Percentiles rank a stretch among this genome's conserved stretches.
phyloP scores from a whole-genome alignment of 2,797 vertebrate species.

The Lepidocolaptes lacrymiger region DNA sequence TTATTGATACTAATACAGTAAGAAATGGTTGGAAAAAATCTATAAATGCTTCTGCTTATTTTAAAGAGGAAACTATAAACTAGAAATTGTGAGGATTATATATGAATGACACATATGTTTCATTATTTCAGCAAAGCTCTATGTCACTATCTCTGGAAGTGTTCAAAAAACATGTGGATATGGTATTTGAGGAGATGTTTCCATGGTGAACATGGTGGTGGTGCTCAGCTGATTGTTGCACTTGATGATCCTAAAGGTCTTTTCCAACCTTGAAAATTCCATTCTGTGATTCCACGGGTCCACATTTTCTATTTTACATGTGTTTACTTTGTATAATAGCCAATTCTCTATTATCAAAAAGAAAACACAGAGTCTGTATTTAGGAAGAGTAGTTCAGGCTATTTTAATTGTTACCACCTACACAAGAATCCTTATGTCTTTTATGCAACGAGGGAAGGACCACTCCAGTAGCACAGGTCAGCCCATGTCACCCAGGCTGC shows the following conservation, averaged over 20 bases:
- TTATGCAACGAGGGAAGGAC: neutral
- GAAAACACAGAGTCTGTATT: neutral
- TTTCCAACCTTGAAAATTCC: neutral
- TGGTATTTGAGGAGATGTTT: too few species aligned
- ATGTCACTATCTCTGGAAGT: too few species aligned
- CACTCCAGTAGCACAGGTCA: neutral
- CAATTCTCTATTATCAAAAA: neutral
- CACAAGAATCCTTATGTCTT: neutral
- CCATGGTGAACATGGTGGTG: too few species aligned
- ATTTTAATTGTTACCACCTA: neutral
- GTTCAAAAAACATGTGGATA: too few species aligned
- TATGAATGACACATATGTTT: neutral
- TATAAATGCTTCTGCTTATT: neutral
- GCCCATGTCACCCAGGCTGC: neutral
- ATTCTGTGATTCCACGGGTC: neutral
- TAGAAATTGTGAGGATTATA: neutral
- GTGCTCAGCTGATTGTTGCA: neutral
- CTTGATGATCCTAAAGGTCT: neutral
- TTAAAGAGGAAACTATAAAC: neutral
- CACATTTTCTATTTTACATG: neutral
- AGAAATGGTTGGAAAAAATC: neutral
- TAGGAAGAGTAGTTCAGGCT: neutral
- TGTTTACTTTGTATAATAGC: neutral
- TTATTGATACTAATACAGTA: neutral
- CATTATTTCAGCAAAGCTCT: neutral